Evolutionary conservation across 2,797 vertebrate genomes (phyloP).

Genomic region (Catamblyrhynchus diadema): DNA sequence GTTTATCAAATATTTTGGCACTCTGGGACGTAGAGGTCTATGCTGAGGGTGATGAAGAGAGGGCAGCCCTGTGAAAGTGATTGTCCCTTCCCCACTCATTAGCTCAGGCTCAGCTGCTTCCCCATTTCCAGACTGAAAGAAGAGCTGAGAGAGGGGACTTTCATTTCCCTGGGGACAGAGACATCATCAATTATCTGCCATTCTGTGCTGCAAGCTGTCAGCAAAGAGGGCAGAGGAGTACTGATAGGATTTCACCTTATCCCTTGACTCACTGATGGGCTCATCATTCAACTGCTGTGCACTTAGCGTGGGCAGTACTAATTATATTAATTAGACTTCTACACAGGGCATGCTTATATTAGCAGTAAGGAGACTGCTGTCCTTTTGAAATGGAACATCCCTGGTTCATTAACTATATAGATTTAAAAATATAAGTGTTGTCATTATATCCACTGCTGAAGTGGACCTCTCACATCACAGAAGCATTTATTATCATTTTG

Average conservation of each 20-base stretch:
- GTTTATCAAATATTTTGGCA: background rate
- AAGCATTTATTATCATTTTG: background rate
- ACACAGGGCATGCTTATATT: background rate
- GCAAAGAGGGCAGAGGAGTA: background rate
- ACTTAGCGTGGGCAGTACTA: conserved; percentile 7
- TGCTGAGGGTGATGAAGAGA: background rate
- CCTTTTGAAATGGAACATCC: background rate
- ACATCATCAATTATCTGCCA: conserved; percentile 46
- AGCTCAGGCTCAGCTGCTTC: conserved; percentile 57
- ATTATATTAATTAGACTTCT: conserved; percentile 36
- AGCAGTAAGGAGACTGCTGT: background rate
- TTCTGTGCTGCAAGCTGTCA: conserved; percentile 24
- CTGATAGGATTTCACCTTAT: conserved; percentile 59
- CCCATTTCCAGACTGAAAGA: conserved; percentile 25
- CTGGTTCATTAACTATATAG: background rate
- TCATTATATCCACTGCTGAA: background rate
- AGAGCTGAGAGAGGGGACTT: conserved; percentile 26
- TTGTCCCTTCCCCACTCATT: conserved; percentile 50
- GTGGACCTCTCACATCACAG: background rate
- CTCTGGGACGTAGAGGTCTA: background rate
- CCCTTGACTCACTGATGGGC: background rate
- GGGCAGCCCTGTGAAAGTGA: background rate
- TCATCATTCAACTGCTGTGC: conserved; percentile 27
- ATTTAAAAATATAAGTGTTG: background rate
- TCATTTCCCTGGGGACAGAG: conserved; percentile 57